Evolutionary conservation across 2,113 vertebrate genomes (phyloP), one percentile per base, ranked within the genome.

Genomic region (Scalopus aquaticus): DNA sequence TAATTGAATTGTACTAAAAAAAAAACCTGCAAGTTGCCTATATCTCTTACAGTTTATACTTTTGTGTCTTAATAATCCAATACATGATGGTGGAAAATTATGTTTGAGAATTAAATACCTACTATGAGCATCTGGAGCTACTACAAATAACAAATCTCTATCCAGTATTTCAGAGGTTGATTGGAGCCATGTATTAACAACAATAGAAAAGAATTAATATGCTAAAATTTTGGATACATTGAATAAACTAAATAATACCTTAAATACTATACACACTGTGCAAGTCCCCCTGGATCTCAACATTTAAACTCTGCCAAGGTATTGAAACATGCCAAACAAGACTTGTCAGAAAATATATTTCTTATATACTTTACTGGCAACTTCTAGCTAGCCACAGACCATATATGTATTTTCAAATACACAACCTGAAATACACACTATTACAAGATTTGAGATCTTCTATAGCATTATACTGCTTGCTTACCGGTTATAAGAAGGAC

Each of bases 251-350:
- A 78, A 56, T 69, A 80, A 30, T 92, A 56, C n/a, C 30, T 65
- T 79, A 88, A 92, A 78, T 51, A 84, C 13, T 81, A 81, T 51
- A 46, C 22, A 30, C 13, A 72, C 15, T 78, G 26, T 6, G 39
- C 16, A 70, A 96, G 28, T 81, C 51, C 30, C 73, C 87, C 65
- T 69, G 44, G 51, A 30, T 82, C 44, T 88, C 69, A 58, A 22
- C 12, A 70, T 56, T 91, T 92, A 58, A 39, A 32, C 64, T 87
- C 22, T 94, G 62, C 4, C 6, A 69, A 91, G 20, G 26, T 76
- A 30, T 20, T 92, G 30, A 96, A 84, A 90, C 15, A 88, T 88
- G 64, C 39, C 54, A 93, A 96, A 70, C 13, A 84, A 58, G 16
- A 85, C 11, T 69, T 28, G 93, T 65, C n/a, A 90, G 46, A 92